These are phyloP conservation scores for Silurus aristotelis DNA, from an alignment of 2,797 vertebrate genomes.

Conservation along the genomic window DNA sequence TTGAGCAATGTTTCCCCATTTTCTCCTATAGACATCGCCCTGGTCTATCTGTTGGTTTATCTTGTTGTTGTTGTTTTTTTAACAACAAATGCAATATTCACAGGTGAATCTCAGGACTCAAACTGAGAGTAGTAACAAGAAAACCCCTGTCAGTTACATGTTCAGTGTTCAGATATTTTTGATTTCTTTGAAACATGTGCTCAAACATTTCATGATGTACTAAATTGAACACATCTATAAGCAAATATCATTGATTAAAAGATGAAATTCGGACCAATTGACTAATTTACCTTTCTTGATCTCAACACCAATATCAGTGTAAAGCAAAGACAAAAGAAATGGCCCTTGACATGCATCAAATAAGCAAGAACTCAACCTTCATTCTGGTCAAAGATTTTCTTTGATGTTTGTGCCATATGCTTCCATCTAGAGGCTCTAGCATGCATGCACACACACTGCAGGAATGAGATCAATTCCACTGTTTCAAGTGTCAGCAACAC, in stretches of 20 bases:
- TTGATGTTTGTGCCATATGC: neutral
- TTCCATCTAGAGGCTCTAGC: conserved; percentile 14
- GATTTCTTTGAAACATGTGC: neutral
- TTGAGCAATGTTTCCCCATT: neutral
- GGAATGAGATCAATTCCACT: neutral
- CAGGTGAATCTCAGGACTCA: neutral
- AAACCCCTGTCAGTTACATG: neutral
- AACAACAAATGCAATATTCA: neutral
- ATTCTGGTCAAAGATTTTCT: neutral
- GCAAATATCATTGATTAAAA: neutral
- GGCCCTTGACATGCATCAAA: neutral
- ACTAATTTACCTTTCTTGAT: no score
- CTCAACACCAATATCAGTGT: neutral
- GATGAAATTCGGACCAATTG: neutral
- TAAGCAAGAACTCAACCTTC: neutral
- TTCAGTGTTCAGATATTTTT: neutral
- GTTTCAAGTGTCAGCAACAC: neutral
- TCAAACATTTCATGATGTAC: neutral
- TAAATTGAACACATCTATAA: neutral
- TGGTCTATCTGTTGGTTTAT: neutral
- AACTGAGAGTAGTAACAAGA: neutral
- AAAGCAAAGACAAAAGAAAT: neutral
- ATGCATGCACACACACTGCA: neutral
- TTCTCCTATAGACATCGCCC: neutral
- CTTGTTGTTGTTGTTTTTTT: no score